These are phyloP conservation scores for Dasypus novemcinctus DNA, from an alignment of 2,113 vertebrate species.

Conservation along the genomic window DNA sequence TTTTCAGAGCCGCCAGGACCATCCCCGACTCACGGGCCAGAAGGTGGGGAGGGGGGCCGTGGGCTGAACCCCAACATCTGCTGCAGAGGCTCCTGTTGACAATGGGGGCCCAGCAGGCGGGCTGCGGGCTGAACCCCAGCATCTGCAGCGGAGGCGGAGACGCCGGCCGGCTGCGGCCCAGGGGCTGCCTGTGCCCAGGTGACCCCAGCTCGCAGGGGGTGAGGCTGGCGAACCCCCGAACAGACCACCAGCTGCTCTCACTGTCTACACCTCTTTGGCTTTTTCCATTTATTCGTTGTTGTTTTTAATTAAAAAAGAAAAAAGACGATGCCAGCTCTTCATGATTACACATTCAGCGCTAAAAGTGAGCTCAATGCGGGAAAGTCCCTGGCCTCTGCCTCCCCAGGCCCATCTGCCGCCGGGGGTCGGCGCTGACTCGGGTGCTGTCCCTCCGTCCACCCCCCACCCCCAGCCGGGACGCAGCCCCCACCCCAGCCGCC, in stretches of 20 bases:
- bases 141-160: neutral
- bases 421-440: neutral
- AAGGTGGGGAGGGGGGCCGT: conserved; percentile 13
- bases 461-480: fast-evolving
- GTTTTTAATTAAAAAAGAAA: conserved; percentile 6
- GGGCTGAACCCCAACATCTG: neutral
- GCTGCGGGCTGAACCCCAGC: neutral
- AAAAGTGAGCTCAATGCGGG: neutral
- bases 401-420: neutral
- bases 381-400: neutral
- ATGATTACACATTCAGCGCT: neutral
- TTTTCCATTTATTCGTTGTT: neutral
- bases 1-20: neutral
- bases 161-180: no score
- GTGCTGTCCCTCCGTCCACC: neutral
- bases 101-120: no score
- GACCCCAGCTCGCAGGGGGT: neutral
- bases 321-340: neutral
- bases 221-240: neutral
- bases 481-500: fast-evolving
- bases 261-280: neutral
- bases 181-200: fast-evolving
- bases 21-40: conserved; percentile 1
- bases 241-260: neutral
- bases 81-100: no score